Evolutionary conservation across 1,140 invertebrate species (phyloP), one percentile per base, ranked within the genome.

Genomic region (Drosophila tropicalis): DNA sequence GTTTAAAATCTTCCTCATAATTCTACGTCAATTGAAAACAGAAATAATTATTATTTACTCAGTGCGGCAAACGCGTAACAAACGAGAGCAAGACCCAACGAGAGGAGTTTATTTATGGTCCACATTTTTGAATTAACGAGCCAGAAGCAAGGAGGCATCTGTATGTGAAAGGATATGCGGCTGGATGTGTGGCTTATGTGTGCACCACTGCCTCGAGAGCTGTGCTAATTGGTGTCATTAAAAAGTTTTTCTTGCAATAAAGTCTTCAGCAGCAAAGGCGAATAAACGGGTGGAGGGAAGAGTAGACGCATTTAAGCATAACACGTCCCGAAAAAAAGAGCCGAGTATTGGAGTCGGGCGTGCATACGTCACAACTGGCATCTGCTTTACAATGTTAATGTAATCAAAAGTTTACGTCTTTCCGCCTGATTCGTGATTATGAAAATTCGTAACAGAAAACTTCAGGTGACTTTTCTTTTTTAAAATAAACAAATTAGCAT

Each of bases 31-130:
- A 67, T 40, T 67, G 44, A 76, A 72, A 75, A 70, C 72, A 60
- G 70, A 87, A 79, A 86, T 86, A 86, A 86, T 86, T 87, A 86
- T 87, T 86, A 87, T 86, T 86, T 86, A 83, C 82, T 73, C 58
- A 76, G 32, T 39, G 64, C 19, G 57, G 36, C 57, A 47, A 56
- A 63, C 34, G 72, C 7, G 40, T 65, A 72, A 64, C 57, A 57
- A 69, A 51, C 29, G 17, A 19, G 9, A 22, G 17, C n/a, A 5
- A 44, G 41, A 44, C n/a, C 17, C 9, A 51, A 51, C 44, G 44
- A 22, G 44, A 51, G 17, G 60, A 72, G 66, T 82, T 79, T 82
- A 86, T 82, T 79, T 82, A 86, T 86, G 72, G 71, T 66, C 51
- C 75, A 67, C 69, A 86, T 76, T 86, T 81, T 81, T 71, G 67